A percentile compares a stretch with the other conserved stretches of the same genome.
phyloP scores from a whole-genome alignment of 2,113 vertebrate genomes.

The Crotalus viridis region DNA sequence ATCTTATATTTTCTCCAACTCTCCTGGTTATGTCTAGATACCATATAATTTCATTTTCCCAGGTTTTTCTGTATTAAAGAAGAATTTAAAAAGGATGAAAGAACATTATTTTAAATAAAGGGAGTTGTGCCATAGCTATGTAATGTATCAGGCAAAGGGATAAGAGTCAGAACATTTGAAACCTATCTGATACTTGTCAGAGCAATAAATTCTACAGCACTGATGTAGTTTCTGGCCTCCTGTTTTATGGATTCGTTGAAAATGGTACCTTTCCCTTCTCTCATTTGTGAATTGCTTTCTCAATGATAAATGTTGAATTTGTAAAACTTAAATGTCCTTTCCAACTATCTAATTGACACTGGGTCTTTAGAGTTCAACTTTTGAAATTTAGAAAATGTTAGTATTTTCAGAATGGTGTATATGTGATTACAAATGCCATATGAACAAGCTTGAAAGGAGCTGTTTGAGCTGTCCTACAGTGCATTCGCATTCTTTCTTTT shows the following conservation, averaged over 20 bases:
- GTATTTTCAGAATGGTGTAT: neutral
- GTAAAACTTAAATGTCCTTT: neutral
- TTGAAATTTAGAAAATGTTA: neutral
- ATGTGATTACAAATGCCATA: neutral
- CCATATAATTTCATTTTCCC: neutral
- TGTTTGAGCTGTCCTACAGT: neutral
- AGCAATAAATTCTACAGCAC: neutral
- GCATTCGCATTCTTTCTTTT: neutral
- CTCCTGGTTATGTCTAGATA: neutral
- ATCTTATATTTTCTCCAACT: neutral
- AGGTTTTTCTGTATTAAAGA: neutral
- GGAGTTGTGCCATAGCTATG: neutral
- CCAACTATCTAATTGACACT: neutral
- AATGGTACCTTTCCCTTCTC: neutral
- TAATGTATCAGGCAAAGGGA: neutral
- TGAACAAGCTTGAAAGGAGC: neutral
- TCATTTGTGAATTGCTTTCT: neutral
- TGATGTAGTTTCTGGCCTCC: neutral
- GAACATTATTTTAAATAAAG: neutral
- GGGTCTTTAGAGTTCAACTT: neutral
- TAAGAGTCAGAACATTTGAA: neutral
- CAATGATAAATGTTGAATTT: neutral
- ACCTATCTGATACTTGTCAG: neutral
- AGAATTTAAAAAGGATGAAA: neutral
- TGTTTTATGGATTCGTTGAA: neutral